phyloP scores from a whole-genome alignment of 2,113 vertebrate species.

The Phalacrocorax brasilianus region DNA sequence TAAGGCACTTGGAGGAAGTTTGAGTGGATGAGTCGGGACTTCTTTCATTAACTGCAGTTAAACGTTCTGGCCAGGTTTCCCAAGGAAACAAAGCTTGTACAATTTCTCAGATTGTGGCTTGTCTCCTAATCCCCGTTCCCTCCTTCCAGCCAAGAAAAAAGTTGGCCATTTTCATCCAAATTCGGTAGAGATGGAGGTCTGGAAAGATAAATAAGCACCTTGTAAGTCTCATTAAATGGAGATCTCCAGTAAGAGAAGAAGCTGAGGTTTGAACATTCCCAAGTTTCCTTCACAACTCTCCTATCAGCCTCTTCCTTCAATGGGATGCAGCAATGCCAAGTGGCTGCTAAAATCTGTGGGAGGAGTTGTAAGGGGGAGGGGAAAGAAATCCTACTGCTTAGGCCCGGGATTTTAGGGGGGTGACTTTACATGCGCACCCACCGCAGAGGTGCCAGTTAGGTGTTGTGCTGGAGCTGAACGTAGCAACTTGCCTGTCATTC shows the following conservation, averaged over 20 bases:
- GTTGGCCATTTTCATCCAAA: background rate
- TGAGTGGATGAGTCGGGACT: conserved; percentile 48
- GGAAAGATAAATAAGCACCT: background rate
- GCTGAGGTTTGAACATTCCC: background rate
- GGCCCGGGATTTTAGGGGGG: background rate
- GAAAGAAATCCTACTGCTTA: background rate
- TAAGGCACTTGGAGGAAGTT: conserved; percentile 23
- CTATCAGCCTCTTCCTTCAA: background rate
- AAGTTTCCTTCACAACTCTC: background rate
- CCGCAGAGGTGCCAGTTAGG: background rate
- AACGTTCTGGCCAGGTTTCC: conserved; percentile 50
- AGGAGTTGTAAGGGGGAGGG: background rate
- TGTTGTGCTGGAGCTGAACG: background rate
- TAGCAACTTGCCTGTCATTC: background rate
- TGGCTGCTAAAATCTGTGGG: background rate
- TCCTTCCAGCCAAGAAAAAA: background rate
- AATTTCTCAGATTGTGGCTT: conserved; percentile 31
- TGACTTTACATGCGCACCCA: background rate
- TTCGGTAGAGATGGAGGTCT: background rate
- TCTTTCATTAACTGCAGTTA: conserved; percentile 45
- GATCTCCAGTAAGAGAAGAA: background rate
- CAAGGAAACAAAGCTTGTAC: conserved; percentile 33
- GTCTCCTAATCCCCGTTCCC: background rate
- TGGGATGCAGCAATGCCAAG: background rate
- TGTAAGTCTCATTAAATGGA: background rate